A percentile compares a stretch with the other conserved stretches of the same genome.
phyloP scores from a whole-genome alignment of 2,113 vertebrate species.

The Paracanthobrama guichenoti region DNA sequence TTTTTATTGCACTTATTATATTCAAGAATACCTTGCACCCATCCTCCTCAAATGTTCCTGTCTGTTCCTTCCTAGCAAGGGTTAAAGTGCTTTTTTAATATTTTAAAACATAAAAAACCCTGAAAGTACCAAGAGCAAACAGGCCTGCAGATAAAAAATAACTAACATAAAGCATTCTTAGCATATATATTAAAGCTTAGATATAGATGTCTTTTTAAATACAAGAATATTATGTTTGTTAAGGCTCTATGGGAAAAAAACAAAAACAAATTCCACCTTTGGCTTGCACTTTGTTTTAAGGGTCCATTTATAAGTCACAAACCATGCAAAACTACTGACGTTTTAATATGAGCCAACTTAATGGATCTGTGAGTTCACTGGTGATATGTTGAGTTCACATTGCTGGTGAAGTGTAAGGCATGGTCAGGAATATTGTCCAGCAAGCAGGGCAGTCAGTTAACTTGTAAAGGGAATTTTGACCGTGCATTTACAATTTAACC shows the following conservation, averaged over 20 bases:
- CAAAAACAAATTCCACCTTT: not conserved
- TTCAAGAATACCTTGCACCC: not conserved
- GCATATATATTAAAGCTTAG: slow-evolving; percentile 49
- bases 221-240: slow-evolving; percentile 55
- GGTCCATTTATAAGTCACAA: slow-evolving; percentile 19
- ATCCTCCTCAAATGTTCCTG: not conserved
- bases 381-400: not conserved
- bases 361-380: not conserved
- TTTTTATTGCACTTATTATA: not conserved
- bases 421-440: not conserved
- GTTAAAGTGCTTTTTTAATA: slow-evolving; percentile 65
- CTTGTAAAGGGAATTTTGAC: not conserved
- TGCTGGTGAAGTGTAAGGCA: slow-evolving; percentile 37
- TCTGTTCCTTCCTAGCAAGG: slow-evolving; percentile 28
- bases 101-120: slow-evolving; percentile 53
- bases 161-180: slow-evolving; percentile 57
- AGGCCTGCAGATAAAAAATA: slow-evolving; percentile 41
- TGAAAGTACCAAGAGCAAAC: slow-evolving; percentile 46
- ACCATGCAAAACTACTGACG: not conserved
- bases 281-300: not conserved
- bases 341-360: not conserved
- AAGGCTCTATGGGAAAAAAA: slow-evolving; percentile 59
- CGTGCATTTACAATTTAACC: not conserved
- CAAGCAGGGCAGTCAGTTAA: not conserved
- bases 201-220: slow-evolving; percentile 48